Percentiles rank a stretch among this genome's conserved stretches.
Conservation (phyloP, 1,140 invertebrate species). For the Nephotettix cincticeps region DNA sequence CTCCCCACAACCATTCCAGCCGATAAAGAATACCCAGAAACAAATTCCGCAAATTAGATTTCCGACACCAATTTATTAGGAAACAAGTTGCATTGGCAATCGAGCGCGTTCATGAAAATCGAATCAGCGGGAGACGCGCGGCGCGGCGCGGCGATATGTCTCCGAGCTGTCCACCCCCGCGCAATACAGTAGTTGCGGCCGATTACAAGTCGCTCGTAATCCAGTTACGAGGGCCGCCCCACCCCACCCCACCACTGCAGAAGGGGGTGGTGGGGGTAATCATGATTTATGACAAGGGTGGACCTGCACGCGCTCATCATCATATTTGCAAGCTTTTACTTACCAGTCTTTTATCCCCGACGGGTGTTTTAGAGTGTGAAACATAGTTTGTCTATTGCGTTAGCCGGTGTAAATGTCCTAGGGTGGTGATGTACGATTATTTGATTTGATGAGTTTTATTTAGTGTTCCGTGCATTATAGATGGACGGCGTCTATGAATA, state of each 20-base stretch:
- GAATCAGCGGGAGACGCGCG: background rate
- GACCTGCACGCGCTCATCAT: too few species aligned
- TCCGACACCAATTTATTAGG: background rate
- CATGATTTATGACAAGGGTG: background rate
- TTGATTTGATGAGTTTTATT: too few species aligned
- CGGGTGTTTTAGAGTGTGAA: too few species aligned
- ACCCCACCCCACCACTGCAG: background rate
- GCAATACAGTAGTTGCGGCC: background rate
- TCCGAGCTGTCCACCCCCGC: background rate
- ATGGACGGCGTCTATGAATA: too few species aligned
- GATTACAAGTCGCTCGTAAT: background rate
- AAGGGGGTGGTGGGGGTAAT: background rate
- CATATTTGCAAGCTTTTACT: too few species aligned
- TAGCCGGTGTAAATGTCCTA: too few species aligned
- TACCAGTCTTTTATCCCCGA: too few species aligned
- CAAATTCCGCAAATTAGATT: background rate
- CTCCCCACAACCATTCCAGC: too few species aligned
- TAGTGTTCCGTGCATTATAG: too few species aligned
- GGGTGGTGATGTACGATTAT: too few species aligned
- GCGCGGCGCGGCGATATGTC: background rate
- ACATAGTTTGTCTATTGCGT: too few species aligned
- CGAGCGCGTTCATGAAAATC: slow-evolving; percentile 4
- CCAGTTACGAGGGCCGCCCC: background rate
- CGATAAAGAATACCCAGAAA: too few species aligned
- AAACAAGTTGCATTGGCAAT: background rate